phyloP scores from a whole-genome alignment of 2,113 vertebrate genomes.

The Passer montanus region DNA sequence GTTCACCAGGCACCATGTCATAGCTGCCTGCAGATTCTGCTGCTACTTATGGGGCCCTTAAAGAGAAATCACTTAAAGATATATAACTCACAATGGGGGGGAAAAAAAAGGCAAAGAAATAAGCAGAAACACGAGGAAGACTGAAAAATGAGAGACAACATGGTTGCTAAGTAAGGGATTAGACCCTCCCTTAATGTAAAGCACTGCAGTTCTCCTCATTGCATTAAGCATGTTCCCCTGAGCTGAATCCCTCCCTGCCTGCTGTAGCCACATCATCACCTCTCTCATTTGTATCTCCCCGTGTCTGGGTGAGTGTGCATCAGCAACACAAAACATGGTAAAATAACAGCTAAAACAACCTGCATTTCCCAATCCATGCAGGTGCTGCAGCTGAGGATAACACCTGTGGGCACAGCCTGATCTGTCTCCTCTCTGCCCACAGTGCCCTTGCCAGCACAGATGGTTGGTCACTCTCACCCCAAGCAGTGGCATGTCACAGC shows the following conservation, averaged over 20 bases:
- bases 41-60: neutral
- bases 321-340: neutral
- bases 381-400: rapidly evolving
- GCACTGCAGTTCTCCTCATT: neutral
- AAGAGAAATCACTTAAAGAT: neutral
- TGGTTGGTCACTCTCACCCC: neutral
- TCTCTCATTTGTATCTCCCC: rapidly evolving
- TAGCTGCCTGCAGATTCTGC: neutral
- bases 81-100: neutral
- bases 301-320: neutral
- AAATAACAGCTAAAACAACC: neutral
- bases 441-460: rapidly evolving
- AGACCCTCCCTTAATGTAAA: neutral
- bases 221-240: neutral
- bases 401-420: neutral
- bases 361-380: rapidly evolving
- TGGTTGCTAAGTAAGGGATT: neutral
- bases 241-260: neutral
- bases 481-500: neutral
- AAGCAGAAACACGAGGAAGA: neutral
- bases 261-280: neutral
- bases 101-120: neutral
- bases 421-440: rapidly evolving
- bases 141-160: neutral
- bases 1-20: neutral